phyloP scores from a whole-genome alignment of 1,140 invertebrate genomes.

The Eciton burchellii region DNA sequence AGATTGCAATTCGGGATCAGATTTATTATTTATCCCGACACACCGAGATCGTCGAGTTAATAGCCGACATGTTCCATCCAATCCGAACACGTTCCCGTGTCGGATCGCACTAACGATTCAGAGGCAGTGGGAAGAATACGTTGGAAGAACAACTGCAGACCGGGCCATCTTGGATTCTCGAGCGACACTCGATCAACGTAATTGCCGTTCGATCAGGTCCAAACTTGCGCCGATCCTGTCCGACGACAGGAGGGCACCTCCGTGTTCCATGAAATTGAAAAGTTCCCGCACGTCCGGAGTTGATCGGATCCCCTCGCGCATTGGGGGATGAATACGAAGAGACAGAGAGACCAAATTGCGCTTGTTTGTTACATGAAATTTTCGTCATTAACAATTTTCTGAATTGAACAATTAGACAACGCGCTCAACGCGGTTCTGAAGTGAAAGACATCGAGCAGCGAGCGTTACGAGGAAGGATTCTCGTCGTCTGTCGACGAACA shows the following conservation, averaged over 20 bases:
- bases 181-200: conserved; percentile 70
- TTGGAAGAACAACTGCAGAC: not conserved
- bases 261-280: conserved; percentile 69
- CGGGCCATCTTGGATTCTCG: conserved; percentile 32
- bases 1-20: too few species aligned
- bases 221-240: conserved; percentile 56
- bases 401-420: too few species aligned
- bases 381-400: too few species aligned
- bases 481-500: not conserved
- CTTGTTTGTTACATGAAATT: too few species aligned
- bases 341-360: too few species aligned
- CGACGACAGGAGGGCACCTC: conserved; percentile 57
- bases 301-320: too few species aligned
- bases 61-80: not conserved
- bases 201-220: conserved; percentile 72
- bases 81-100: conserved; percentile 38
- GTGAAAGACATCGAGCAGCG: too few species aligned
- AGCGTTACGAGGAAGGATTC: not conserved
- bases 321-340: too few species aligned
- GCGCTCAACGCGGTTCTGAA: too few species aligned
- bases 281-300: conserved; percentile 52
- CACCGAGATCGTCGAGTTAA: too few species aligned
- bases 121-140: conserved; percentile 7
- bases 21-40: too few species aligned
- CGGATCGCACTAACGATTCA: not conserved